A percentile compares a stretch with the other conserved stretches of the same genome.
These are phyloP conservation scores for Dynastes maya DNA, from an alignment of 2,888 invertebrate genomes.

Conservation along the genomic window DNA sequence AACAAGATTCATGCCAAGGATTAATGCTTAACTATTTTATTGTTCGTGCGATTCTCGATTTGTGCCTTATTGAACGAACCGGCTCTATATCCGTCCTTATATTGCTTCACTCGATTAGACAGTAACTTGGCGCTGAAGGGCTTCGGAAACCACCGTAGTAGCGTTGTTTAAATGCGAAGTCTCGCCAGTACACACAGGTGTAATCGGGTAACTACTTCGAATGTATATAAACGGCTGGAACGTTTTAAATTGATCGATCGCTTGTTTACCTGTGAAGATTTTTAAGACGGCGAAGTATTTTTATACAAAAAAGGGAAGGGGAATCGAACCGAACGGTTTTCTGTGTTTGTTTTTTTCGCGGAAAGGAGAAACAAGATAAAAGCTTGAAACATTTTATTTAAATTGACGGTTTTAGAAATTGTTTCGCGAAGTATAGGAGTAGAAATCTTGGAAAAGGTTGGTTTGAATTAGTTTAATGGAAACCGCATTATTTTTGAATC, in stretches of 20 bases:
- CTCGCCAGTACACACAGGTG: slow-evolving; percentile 27
- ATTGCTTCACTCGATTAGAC: slow-evolving; percentile 69
- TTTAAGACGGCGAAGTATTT: background rate
- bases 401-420: background rate
- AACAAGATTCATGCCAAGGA: slow-evolving; percentile 5
- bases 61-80: slow-evolving; percentile 54
- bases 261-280: slow-evolving; percentile 37
- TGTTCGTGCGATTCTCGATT: slow-evolving; percentile 64
- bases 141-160: slow-evolving; percentile 66
- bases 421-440: background rate
- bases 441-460: too few species aligned
- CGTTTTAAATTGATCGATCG: slow-evolving; percentile 47
- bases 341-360: background rate
- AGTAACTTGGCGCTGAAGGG: slow-evolving; percentile 66
- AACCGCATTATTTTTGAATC: too few species aligned
- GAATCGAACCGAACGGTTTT: background rate
- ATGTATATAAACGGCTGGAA: slow-evolving; percentile 44
- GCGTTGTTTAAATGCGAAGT: slow-evolving; percentile 63
- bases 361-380: background rate
- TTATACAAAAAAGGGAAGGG: background rate
- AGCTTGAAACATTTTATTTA: background rate
- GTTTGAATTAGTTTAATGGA: too few species aligned
- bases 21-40: slow-evolving; percentile 60
- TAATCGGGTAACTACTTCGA: slow-evolving; percentile 46
- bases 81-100: slow-evolving; percentile 56